Evolutionary conservation across 2,797 vertebrate species (phyloP).

Genomic region (Lateolabrax maculatus): DNA sequence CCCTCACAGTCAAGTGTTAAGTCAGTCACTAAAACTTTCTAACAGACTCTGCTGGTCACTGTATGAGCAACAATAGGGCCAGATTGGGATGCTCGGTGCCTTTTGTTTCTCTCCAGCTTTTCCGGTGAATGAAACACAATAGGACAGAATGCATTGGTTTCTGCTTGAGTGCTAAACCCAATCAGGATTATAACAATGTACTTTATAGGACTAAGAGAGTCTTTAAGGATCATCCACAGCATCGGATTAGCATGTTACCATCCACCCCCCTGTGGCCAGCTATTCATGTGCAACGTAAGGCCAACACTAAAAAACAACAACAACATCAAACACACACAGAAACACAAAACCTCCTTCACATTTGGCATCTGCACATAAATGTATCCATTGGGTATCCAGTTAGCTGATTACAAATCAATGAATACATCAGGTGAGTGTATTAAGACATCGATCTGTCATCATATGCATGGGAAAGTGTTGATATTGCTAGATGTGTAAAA

Average conservation of each 20-base stretch:
- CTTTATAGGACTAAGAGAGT: conserved; percentile 78
- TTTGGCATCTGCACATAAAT: conserved; percentile 51
- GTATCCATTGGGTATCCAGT: conserved; percentile 47
- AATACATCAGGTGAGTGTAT: conserved; percentile 52
- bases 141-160: conserved; percentile 81
- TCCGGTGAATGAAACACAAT: conserved; percentile 75
- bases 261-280: conserved; percentile 61
- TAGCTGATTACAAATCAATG: conserved; percentile 64
- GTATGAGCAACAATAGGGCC: conserved; percentile 77
- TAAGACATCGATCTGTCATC: conserved; percentile 27
- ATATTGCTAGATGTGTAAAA: neutral
- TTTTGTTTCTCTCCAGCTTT: conserved; percentile 79
- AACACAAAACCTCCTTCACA: conserved; percentile 44
- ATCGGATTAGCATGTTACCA: conserved; percentile 84
- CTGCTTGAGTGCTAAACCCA: conserved; percentile 83
- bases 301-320: conserved; percentile 69
- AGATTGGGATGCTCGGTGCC: conserved; percentile 66
- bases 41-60: conserved; percentile 75
- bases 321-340: conserved; percentile 20
- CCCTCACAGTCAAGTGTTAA: conserved; percentile 67
- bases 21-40: conserved; percentile 71
- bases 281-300: conserved; percentile 77
- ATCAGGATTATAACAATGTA: conserved; percentile 83
- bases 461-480: conserved; percentile 10
- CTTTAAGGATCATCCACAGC: conserved; percentile 80